Conservation (phyloP, 2,888 invertebrate genomes). For the Phortica okadai region DNA sequence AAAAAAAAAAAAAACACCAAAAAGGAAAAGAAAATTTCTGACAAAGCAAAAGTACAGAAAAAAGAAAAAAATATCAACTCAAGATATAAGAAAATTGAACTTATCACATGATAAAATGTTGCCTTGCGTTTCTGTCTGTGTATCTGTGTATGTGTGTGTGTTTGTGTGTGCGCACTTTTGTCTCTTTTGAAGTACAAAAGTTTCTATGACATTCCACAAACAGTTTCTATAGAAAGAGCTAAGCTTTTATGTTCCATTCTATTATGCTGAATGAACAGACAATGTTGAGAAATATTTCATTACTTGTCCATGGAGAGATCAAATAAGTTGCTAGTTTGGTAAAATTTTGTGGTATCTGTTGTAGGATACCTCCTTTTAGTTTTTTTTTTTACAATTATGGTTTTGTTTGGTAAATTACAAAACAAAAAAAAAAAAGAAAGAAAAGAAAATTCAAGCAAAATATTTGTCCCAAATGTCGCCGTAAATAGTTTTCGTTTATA, state of each 20-base stretch:
- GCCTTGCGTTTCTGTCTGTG: not conserved
- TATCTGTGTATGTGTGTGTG: not conserved
- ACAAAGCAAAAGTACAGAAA: not conserved
- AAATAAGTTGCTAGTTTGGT: not conserved
- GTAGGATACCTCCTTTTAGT: not conserved
- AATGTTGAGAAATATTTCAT: constrained; percentile 5
- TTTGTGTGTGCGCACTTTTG: not conserved
- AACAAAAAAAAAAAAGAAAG: too few species aligned
- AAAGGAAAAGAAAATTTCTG: constrained; percentile 3
- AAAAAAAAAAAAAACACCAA: not conserved
- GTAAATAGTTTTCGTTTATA: not conserved
- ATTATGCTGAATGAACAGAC: not conserved
- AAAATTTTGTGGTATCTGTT: not conserved
- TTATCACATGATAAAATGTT: constrained; percentile 17
- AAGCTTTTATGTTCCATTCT: constrained; percentile 5
- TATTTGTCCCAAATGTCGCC: not conserved
- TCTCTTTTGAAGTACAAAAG: constrained; percentile 18
- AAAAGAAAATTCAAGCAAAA: not conserved
- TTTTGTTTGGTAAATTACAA: not conserved
- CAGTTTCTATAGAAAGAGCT: not conserved
- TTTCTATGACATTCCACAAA: not conserved
- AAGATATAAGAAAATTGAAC: constrained; percentile 11
- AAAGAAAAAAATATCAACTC: not conserved
- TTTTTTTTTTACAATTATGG: not conserved
- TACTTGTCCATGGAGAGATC: constrained; percentile 13